Evolutionary conservation across 2,113 vertebrate genomes (phyloP).

Genomic region (Dasyurus viverrinus): DNA sequence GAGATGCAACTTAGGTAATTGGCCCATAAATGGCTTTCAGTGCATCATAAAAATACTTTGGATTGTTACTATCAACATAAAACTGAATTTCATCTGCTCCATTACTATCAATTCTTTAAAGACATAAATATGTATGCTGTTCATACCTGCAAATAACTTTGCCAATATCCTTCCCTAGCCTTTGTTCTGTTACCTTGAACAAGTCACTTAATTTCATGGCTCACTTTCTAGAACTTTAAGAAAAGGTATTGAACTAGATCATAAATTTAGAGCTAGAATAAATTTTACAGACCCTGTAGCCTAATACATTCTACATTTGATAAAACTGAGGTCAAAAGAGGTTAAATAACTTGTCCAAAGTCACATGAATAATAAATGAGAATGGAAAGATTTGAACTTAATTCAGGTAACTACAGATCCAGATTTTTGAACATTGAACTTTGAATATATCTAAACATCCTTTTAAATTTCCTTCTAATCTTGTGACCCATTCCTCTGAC

Average conservation of each 20-base stretch:
- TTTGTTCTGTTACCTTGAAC: no score
- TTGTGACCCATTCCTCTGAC: neutral
- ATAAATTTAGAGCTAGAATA: neutral
- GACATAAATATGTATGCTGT: neutral
- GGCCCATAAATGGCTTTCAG: no score
- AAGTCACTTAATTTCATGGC: no score
- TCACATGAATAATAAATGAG: neutral
- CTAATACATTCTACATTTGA: neutral
- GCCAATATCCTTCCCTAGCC: neutral
- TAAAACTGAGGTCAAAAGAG: neutral
- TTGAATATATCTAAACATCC: neutral
- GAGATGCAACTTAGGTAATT: no score
- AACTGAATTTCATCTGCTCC: no score
- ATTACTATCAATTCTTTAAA: neutral
- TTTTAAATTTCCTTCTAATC: neutral
- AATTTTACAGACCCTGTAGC: neutral
- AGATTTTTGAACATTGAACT: neutral
- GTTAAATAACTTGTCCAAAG: neutral
- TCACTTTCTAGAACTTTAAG: no score
- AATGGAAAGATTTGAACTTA: no score
- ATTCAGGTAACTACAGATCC: neutral
- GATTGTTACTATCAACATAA: no score
- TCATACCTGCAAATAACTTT: neutral
- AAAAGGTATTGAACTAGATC: no score
- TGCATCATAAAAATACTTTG: no score